Percentiles rank a stretch among this genome's conserved stretches.
Evolutionary conservation across 2,888 invertebrate species (phyloP).

Genomic region (Octodonta nipae): DNA sequence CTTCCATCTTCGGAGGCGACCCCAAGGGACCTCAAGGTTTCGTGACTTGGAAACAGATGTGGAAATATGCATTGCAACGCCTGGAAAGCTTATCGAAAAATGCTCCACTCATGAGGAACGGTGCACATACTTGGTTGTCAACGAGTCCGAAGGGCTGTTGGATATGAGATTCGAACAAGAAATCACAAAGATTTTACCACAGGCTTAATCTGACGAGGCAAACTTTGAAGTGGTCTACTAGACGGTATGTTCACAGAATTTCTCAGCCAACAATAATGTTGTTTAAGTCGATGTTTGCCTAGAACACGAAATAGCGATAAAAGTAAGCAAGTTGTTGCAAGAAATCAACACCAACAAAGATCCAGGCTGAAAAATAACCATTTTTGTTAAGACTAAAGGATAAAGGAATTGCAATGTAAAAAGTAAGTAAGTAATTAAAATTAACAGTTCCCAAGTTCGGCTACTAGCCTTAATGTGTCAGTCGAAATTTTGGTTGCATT

Average conservation of each 20-base stretch:
- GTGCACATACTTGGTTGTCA: conserved; percentile 75
- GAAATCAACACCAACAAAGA: conserved; percentile 66
- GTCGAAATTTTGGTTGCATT: too few species aligned
- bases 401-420: conserved; percentile 65
- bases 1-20: conserved; percentile 83
- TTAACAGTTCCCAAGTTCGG: too few species aligned
- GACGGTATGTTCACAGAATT: conserved; percentile 88
- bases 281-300: conserved; percentile 76
- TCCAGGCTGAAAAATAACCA: conserved; percentile 77
- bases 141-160: conserved; percentile 93
- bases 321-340: conserved; percentile 56
- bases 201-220: conserved; percentile 89
- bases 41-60: conserved; percentile 57
- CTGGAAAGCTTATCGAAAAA: conserved; percentile 68
- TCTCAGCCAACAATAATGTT: conserved; percentile 85
- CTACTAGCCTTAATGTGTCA: too few species aligned
- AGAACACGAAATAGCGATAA: conserved; percentile 67
- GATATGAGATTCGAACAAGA: conserved; percentile 98
- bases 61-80: conserved; percentile 80
- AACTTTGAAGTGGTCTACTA: conserved; percentile 96
- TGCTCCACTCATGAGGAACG: conserved; percentile 58
- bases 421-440: too few species aligned
- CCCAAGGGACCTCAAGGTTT: conserved; percentile 73
- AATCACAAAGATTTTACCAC: conserved; percentile 80
- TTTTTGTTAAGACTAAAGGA: conserved; percentile 92